Evolutionary conservation across 1,140 invertebrate species (phyloP).

Genomic region (Calephelis nemesis): DNA sequence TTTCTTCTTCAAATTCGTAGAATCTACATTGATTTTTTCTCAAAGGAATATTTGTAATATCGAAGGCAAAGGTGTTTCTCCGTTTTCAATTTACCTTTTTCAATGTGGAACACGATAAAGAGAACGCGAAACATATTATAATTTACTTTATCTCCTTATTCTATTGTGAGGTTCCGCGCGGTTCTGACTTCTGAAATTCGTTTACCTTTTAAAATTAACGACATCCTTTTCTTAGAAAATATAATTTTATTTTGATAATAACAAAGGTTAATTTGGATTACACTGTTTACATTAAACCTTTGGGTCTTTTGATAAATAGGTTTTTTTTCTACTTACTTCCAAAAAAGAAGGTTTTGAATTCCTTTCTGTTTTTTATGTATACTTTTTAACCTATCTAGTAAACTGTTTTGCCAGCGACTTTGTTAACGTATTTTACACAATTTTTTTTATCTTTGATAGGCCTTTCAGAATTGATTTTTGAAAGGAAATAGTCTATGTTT

Average conservation of each 20-base stretch:
- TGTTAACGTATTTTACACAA: no score
- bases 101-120: conserved; percentile 22
- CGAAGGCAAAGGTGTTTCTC: no score
- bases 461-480: no score
- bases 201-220: conserved; percentile 24
- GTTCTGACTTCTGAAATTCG: background rate
- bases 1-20: background rate
- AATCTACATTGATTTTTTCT: conserved; percentile 7
- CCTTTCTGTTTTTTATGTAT: no score
- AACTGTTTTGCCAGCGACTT: no score
- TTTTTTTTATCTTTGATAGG: no score
- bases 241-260: conserved; percentile 8
- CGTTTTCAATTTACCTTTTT: conserved; percentile 23
- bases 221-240: conserved; percentile 18
- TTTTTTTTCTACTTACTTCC: no score
- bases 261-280: conserved; percentile 18
- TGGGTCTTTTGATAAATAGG: background rate
- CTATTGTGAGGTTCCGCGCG: background rate
- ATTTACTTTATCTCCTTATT: conserved; percentile 26
- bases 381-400: no score
- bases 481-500: no score
- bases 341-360: no score
- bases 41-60: conserved; percentile 6
- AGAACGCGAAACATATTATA: conserved; percentile 22
- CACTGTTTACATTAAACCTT: conserved; percentile 3